Evolutionary conservation across 2,888 invertebrate genomes (phyloP), one percentile per base, ranked within the genome.

Genomic region (Fragum whitleyi): DNA sequence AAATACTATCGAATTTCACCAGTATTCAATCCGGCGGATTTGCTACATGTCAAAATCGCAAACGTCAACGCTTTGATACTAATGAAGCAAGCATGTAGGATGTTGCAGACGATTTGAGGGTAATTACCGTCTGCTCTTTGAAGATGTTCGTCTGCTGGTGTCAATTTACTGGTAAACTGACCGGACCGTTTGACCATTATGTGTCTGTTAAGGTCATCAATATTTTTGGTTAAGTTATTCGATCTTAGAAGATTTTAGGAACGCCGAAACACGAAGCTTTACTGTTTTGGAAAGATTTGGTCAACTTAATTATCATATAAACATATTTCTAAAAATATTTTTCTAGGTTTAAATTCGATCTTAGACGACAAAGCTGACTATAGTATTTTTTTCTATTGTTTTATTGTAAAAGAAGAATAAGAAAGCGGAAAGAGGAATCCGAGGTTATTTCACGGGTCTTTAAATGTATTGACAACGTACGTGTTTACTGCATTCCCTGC

Each of bases 61-160:
- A 39, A 28, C 19, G 65, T 23, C 47, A 23, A 69, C 69, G 69
- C 77, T 81, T 81, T 81, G 81, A 81, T 73, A 68, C 72, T 70
- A 77, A 81, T 81, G 76, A 62, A 70, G 62, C 70, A 62, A 62
- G 55, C 65, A 65, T 70, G 51, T 53, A 79, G 61, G n/a, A 62
- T 29, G 74, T 74, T 79, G 74, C 79, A 79, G 74, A 65, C 61
- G 74, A 65, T 28, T 79, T 39, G 47, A 23, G 62, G 61, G 55
- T 62, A 74, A 79, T 74, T 70, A 74, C 42, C 62, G 28, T 16
- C 42, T 29, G 59, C n/a, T 55, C 79, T 70, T 77, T 77, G 77
- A 71, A 77, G 70, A 21, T 36, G 21, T 23, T 36, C 42, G 55
- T 72, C 21, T 36, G 47, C 53, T 21, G 70, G 74, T 74, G 74